phyloP scores from a whole-genome alignment of 1,140 invertebrate species.

The Mizuhopecten yessoensis region DNA sequence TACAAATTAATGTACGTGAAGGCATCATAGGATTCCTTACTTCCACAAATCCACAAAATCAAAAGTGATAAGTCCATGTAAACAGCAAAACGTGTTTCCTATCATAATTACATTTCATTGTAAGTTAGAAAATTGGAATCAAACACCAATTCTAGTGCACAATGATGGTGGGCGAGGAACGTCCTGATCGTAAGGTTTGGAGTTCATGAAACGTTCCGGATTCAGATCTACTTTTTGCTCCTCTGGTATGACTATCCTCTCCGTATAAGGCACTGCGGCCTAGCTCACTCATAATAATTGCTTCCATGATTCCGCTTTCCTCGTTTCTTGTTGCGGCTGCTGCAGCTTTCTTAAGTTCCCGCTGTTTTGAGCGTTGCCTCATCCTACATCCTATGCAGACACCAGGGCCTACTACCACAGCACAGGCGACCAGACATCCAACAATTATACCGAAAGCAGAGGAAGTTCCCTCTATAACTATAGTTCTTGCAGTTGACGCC shows the following conservation, averaged over 20 bases:
- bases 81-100: background rate
- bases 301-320: conserved; percentile 73
- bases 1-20: too few relatives aligned
- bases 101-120: background rate
- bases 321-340: conserved; percentile 50
- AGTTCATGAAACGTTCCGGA: background rate
- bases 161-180: background rate
- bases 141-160: background rate
- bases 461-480: conserved; percentile 31
- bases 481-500: background rate
- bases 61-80: background rate
- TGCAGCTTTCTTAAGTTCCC: conserved; percentile 58
- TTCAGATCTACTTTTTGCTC: conserved; percentile 12
- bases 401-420: conserved; percentile 75
- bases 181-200: background rate
- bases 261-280: conserved; percentile 56
- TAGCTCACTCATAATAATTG: conserved; percentile 75
- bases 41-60: background rate
- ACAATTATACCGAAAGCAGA: conserved; percentile 73
- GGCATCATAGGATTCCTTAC: background rate
- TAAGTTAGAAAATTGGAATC: background rate
- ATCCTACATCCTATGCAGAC: conserved; percentile 76
- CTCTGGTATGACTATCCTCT: background rate
- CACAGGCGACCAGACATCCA: conserved; percentile 70
- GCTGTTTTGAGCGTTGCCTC: conserved; percentile 62